Percentiles rank a stretch among this genome's conserved stretches.
These are phyloP conservation scores for Nomada goodeniana DNA, from an alignment of 2,888 invertebrate species.

Conservation along the genomic window DNA sequence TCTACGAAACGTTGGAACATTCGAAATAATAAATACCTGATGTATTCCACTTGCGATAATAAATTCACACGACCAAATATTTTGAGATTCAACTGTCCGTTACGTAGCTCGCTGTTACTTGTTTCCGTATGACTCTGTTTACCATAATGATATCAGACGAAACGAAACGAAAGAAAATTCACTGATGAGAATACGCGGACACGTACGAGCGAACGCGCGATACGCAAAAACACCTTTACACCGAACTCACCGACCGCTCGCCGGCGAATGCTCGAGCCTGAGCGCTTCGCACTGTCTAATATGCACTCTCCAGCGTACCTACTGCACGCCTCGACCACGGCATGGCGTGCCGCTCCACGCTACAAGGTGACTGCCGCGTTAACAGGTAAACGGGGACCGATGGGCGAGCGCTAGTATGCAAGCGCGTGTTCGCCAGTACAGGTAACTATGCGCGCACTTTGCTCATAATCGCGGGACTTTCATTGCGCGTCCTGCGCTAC, in stretches of 20 bases:
- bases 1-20: slow-evolving; percentile 7
- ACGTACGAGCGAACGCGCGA: slow-evolving; percentile 12
- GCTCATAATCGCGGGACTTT: slow-evolving; percentile 7
- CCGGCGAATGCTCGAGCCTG: slow-evolving; percentile 79
- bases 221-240: slow-evolving; percentile 31
- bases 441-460: slow-evolving; percentile 17
- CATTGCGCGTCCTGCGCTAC: neutral
- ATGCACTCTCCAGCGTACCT: slow-evolving; percentile 70
- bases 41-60: slow-evolving; percentile 40
- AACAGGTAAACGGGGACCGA: slow-evolving; percentile 73
- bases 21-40: slow-evolving; percentile 57
- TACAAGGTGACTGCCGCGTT: slow-evolving; percentile 78
- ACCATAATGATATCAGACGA: slow-evolving; percentile 1
- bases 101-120: neutral
- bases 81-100: neutral
- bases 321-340: slow-evolving; percentile 61
- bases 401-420: slow-evolving; percentile 55
- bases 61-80: slow-evolving; percentile 35
- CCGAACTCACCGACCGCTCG: slow-evolving; percentile 78
- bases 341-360: slow-evolving; percentile 63
- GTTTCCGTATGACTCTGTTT: slow-evolving; percentile 1
- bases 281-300: slow-evolving; percentile 77
- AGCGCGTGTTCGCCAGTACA: slow-evolving; percentile 46
- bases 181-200: slow-evolving; percentile 21
- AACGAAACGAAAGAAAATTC: slow-evolving; percentile 4